Conservation (phyloP, 2,888 invertebrate genomes). For the Minunthozetes semirufus region DNA sequence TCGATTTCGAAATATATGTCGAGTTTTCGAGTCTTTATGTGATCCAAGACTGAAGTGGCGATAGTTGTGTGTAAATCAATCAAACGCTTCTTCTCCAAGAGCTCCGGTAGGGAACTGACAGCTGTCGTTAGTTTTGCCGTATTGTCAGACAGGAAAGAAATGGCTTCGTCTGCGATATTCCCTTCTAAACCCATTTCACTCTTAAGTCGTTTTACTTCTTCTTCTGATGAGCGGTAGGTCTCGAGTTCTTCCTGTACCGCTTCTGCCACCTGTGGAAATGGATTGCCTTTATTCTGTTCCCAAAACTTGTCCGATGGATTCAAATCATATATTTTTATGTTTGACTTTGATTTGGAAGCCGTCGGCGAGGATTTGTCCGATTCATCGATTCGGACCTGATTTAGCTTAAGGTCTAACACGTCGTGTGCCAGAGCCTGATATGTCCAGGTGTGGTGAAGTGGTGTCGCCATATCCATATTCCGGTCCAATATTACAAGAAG, state of each 20-base stretch:
- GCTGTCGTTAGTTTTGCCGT: slow-evolving; percentile 88
- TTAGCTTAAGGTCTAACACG: slow-evolving; percentile 81
- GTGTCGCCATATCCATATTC: slow-evolving; percentile 93
- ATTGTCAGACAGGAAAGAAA: slow-evolving; percentile 74
- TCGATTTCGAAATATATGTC: slow-evolving; percentile 96
- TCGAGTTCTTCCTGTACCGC: slow-evolving; percentile 97
- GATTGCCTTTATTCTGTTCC: slow-evolving; percentile 77
- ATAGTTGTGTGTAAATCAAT: slow-evolving; percentile 99
- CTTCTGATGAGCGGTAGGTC: slow-evolving; percentile 84
- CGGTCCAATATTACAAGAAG: slow-evolving; percentile 85
- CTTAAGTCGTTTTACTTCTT: slow-evolving; percentile 91
- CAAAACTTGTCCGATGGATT: slow-evolving; percentile 85
- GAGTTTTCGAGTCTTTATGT: slow-evolving; percentile 67
- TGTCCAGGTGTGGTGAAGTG: slow-evolving; percentile 98
- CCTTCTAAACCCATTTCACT: slow-evolving; percentile 63
- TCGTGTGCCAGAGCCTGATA: slow-evolving; percentile 98
- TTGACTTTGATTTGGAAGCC: slow-evolving; percentile 52
- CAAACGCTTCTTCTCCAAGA: slow-evolving; percentile 91
- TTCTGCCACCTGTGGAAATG: slow-evolving; percentile 74
- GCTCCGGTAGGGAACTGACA: slow-evolving; percentile 88
- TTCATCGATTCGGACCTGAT: slow-evolving; percentile 69
- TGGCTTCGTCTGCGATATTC: slow-evolving; percentile 47
- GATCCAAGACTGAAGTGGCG: slow-evolving; percentile 64
- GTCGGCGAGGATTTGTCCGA: slow-evolving; percentile 45
- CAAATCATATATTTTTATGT: slow-evolving; percentile 62